Base-by-base conservation (phyloP, 2,113 vertebrate species). In the Hucho hucho region DNA sequence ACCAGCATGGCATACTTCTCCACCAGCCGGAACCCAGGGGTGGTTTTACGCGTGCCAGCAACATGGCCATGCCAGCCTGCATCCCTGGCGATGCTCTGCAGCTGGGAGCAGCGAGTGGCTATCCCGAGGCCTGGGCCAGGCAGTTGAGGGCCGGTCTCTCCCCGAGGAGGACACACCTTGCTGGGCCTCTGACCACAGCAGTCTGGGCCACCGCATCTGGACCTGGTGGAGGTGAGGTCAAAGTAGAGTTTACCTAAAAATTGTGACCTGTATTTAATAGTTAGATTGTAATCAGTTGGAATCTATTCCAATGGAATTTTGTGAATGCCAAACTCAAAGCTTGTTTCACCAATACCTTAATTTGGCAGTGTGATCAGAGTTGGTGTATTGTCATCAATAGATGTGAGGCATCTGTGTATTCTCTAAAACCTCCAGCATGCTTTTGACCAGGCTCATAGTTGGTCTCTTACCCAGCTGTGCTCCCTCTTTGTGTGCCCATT, bases 11-110 rank as follows among this genome's bases (percentile, higher is more conserved):
- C 93, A 0, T 95, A 95, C 79, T 96, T 96, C 90, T 96, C 95
- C 29, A 92, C 91, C 79, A 96, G 77, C 12, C 94, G 92, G 86
- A 96, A 96, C 24, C 95, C 95, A 0, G 95, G 95, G 0, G 94
- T 96, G 64, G 95, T 96, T 84, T 96, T 96, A 18, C 95, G 90
- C 0, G 95, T 96, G n/a, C 95, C 95, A 0, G 94, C 94, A 68
- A 96, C 92, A 0, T 87, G 88, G 46, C 95, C 95, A 0, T 73
- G 65, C 95, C 95, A 96, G 18, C 92, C 84, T 0, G 70, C 18
- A 0, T 22, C 68, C 26, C n/a, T 72, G 5, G 92, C 89, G 0
- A 6, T 58, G 3, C 73, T 76, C 5, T 78, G 88, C 0, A 93
- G 95, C 0, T 83, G 71, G 0, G 87, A 79, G 0, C 93, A 92